These are phyloP conservation scores for Drosophila tristis DNA, from an alignment of 1,140 invertebrate genomes.

Conservation along the genomic window DNA sequence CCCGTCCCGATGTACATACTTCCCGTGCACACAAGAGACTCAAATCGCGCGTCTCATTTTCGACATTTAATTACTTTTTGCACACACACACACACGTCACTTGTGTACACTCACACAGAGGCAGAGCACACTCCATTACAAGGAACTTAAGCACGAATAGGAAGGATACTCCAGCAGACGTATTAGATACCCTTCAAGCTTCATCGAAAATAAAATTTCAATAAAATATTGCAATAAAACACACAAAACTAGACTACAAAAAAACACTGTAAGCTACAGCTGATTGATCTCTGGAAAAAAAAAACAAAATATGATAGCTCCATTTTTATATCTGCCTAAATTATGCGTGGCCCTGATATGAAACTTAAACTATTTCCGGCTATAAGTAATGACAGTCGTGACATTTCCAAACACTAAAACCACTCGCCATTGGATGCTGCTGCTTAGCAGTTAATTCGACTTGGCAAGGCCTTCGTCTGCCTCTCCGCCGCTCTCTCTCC, in stretches of 20 bases:
- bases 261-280: not conserved
- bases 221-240: too few species aligned
- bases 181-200: too few species aligned
- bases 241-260: too few species aligned
- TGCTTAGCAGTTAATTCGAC: constrained; percentile 47
- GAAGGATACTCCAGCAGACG: not conserved
- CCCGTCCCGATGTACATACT: not conserved
- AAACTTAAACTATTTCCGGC: too few species aligned
- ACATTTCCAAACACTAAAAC: too few species aligned
- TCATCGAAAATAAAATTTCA: too few species aligned
- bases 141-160: constrained; percentile 56
- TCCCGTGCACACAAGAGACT: constrained; percentile 26
- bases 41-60: constrained; percentile 74
- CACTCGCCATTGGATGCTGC: too few species aligned
- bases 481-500: not conserved
- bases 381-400: too few species aligned
- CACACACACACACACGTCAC: constrained; percentile 22
- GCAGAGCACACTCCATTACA: constrained; percentile 64
- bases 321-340: too few species aligned
- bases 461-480: constrained; percentile 35
- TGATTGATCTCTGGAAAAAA: constrained; percentile 25
- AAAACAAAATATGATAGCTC: too few species aligned
- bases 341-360: too few species aligned
- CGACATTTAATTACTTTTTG: constrained; percentile 77
- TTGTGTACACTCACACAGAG: too few species aligned